A percentile compares a stretch with the other conserved stretches of the same genome.
Evolutionary conservation across 2,113 vertebrate species (phyloP).

Genomic region (Oceanites oceanicus): DNA sequence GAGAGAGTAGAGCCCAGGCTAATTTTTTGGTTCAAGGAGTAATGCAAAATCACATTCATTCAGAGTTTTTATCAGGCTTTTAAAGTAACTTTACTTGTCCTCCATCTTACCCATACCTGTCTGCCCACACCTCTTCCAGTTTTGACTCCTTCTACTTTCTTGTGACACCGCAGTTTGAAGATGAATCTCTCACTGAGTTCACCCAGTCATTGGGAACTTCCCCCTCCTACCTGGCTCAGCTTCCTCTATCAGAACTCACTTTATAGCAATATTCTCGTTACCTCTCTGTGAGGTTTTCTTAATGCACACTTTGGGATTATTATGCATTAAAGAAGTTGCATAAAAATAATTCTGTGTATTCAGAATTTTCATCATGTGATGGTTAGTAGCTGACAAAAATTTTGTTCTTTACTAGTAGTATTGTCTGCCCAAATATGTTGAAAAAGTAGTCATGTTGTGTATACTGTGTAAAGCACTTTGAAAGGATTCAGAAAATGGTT

Average conservation of each 20-base stretch:
- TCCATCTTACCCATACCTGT: neutral
- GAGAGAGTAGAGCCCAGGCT: neutral
- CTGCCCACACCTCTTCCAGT: neutral
- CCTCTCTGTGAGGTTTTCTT: neutral
- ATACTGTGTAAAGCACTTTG: neutral
- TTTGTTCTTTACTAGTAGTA: neutral
- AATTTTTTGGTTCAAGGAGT: neutral
- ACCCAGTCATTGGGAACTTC: neutral
- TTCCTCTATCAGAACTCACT: neutral
- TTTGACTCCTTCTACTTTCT: neutral
- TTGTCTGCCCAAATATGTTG: neutral
- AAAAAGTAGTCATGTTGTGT: neutral
- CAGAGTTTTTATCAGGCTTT: neutral
- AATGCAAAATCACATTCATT: neutral
- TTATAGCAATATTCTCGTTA: neutral
- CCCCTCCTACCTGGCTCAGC: neutral
- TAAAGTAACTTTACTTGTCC: neutral
- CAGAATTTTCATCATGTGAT: neutral
- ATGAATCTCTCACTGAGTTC: neutral
- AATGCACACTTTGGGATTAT: neutral
- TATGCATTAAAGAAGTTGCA: neutral
- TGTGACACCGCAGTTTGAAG: neutral
- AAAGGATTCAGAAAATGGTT: neutral
- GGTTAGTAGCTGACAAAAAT: neutral
- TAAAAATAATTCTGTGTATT: neutral